Evolutionary conservation across 1,140 invertebrate genomes (phyloP).

Genomic region (Solenopsis fugax): DNA sequence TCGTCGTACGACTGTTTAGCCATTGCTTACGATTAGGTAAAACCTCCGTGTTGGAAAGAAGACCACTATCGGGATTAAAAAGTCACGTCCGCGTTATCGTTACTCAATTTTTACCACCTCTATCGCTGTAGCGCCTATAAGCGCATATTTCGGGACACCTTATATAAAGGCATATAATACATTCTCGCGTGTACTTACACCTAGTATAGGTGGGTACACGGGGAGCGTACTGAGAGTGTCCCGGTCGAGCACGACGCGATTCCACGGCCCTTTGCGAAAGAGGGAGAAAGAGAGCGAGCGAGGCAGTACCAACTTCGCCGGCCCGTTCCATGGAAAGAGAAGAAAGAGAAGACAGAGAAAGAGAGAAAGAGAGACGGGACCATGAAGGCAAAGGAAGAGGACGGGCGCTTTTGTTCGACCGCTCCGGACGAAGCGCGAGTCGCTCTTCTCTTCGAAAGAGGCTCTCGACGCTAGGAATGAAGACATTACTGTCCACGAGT

Average conservation of each 20-base stretch:
- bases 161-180: constrained; percentile 71
- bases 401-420: constrained; percentile 69
- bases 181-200: constrained; percentile 80
- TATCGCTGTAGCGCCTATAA: neutral
- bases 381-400: constrained; percentile 43
- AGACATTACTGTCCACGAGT: constrained; percentile 58
- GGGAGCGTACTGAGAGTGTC: constrained; percentile 81
- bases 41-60: neutral
- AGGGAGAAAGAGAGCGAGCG: constrained; percentile 47
- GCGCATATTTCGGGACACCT: constrained; percentile 46
- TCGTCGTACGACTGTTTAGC: neutral
- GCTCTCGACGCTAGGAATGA: constrained; percentile 59
- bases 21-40: neutral
- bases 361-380: constrained; percentile 46
- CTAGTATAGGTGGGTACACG: constrained; percentile 80
- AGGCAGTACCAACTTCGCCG: constrained; percentile 73
- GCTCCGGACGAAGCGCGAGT: constrained; percentile 69
- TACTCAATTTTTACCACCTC: neutral
- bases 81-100: neutral
- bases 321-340: constrained; percentile 69
- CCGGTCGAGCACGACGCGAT: constrained; percentile 81
- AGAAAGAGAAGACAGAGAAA: constrained; percentile 39
- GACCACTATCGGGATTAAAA: neutral
- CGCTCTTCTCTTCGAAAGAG: constrained; percentile 63
- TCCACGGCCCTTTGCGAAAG: constrained; percentile 72